phyloP scores from a whole-genome alignment of 2,888 invertebrate genomes.

The Melitaea athalia region DNA sequence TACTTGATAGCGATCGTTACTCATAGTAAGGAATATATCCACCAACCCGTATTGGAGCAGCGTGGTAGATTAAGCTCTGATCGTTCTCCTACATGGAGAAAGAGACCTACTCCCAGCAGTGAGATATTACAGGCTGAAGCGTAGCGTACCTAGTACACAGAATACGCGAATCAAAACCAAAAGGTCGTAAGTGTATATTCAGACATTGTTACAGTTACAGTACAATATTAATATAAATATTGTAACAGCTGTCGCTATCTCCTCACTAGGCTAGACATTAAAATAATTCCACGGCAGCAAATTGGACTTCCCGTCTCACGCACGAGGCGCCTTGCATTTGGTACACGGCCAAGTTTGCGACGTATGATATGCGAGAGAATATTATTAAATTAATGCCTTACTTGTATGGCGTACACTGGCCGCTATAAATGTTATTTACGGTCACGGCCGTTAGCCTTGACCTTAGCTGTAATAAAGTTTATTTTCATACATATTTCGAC shows the following conservation, averaged over 20 bases:
- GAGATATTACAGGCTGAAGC: too few relatives aligned
- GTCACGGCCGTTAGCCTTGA: conserved; percentile 21
- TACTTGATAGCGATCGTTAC: too few relatives aligned
- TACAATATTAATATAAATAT: background rate
- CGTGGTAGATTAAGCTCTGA: too few relatives aligned
- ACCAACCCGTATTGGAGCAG: too few relatives aligned
- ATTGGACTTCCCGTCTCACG: conserved; percentile 38
- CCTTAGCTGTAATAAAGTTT: conserved; percentile 13
- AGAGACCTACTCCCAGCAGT: too few relatives aligned
- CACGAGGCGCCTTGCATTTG: conserved; percentile 40
- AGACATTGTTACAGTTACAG: too few relatives aligned
- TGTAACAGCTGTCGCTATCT: conserved; percentile 8
- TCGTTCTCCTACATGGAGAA: too few relatives aligned
- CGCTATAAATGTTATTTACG: conserved; percentile 35
- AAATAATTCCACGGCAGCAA: conserved; percentile 31
- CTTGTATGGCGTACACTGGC: conserved; percentile 28
- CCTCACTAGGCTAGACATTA: conserved; percentile 25
- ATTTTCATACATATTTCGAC: conserved; percentile 4
- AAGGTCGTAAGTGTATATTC: too few relatives aligned
- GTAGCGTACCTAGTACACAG: too few relatives aligned
- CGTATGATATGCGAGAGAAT: conserved; percentile 28
- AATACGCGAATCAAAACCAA: too few relatives aligned
- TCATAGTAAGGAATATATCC: too few relatives aligned
- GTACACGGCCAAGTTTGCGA: conserved; percentile 34
- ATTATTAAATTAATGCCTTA: conserved; percentile 38